Percentiles rank a stretch among this genome's conserved stretches.
Conservation (phyloP, 92 coral and sea anemone genomes). For the Anthopleura xanthogrammica region DNA sequence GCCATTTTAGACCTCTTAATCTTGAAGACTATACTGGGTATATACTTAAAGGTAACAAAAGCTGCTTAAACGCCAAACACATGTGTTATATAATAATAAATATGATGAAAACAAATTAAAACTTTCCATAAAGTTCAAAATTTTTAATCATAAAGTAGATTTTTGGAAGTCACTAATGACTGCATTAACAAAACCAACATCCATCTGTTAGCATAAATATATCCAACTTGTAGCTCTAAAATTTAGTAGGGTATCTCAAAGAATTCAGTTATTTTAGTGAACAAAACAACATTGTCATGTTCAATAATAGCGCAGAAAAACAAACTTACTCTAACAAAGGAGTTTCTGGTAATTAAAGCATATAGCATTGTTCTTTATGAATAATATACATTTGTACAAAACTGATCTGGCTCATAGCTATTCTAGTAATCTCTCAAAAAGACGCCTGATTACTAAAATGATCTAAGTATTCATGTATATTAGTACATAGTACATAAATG, state of each 20-base stretch:
- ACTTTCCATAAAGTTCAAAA: background rate
- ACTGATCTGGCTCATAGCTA: background rate
- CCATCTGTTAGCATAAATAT: no score
- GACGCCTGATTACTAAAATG: background rate
- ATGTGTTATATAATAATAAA: background rate
- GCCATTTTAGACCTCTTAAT: no score
- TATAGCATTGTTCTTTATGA: background rate
- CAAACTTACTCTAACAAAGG: background rate
- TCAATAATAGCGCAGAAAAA: background rate
- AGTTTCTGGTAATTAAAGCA: background rate
- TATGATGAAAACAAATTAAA: no score
- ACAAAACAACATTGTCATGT: background rate
- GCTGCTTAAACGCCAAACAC: background rate
- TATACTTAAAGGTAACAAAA: no score
- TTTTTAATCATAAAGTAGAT: no score
- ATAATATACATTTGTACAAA: background rate
- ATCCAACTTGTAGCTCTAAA: no score
- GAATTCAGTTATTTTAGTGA: background rate
- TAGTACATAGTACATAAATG: background rate
- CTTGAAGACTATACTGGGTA: no score
- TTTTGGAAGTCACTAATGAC: background rate
- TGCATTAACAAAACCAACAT: no score
- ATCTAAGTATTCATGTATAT: background rate
- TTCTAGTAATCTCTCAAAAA: background rate
- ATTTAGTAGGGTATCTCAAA: background rate